Percentiles rank a stretch among this genome's conserved stretches.
These are phyloP conservation scores for Sweltsa coloradensis DNA, from an alignment of 1,140 invertebrate genomes.

Conservation along the genomic window DNA sequence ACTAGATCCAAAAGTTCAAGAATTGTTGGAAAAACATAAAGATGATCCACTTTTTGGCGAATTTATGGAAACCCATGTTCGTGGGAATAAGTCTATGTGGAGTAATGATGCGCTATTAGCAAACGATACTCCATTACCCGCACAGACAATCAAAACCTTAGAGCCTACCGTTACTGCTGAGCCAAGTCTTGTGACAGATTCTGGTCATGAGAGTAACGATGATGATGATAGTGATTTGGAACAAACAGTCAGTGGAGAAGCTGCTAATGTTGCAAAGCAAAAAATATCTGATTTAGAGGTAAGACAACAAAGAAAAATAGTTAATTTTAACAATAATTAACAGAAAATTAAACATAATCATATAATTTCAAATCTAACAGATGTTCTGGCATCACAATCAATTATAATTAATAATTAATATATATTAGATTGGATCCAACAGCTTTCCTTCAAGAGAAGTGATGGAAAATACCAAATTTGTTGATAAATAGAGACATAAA, in stretches of 20 bases:
- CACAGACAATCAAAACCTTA: no score
- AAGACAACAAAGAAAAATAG: conserved; percentile 15
- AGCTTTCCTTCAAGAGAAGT: no score
- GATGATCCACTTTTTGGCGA: conserved; percentile 82
- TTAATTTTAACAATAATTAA: background rate
- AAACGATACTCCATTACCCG: no score
- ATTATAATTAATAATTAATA: no score
- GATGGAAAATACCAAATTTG: no score
- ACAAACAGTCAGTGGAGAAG: no score
- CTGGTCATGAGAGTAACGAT: conserved; percentile 17
- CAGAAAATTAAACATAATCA: conserved; percentile 22
- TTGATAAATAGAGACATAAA: no score
- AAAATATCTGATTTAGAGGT: conserved; percentile 62
- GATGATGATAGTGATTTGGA: conserved; percentile 21
- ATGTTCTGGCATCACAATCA: conserved; percentile 36
- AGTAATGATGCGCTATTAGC: conserved; percentile 46
- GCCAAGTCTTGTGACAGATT: background rate
- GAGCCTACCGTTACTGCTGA: no score
- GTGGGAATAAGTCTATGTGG: conserved; percentile 47
- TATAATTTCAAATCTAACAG: conserved; percentile 48
- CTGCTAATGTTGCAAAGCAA: conserved; percentile 44
- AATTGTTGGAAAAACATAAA: conserved; percentile 59
- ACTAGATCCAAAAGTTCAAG: conserved; percentile 38
- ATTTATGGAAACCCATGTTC: conserved; percentile 69
- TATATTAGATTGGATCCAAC: no score